Conservation (phyloP, 2,888 invertebrate species). For the Noctua janthe region DNA sequence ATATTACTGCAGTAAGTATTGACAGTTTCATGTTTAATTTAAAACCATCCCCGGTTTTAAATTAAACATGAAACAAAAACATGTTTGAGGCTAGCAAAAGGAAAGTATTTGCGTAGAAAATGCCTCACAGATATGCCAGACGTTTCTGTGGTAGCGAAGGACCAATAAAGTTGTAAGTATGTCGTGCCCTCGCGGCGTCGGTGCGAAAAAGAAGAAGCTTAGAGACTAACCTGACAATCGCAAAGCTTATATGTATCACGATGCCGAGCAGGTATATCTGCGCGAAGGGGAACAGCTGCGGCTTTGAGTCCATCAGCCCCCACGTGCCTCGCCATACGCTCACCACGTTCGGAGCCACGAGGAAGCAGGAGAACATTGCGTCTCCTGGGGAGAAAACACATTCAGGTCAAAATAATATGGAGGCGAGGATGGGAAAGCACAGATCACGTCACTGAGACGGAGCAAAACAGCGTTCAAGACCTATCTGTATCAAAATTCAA, state of each 20-base stretch:
- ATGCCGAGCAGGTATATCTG: constrained; percentile 89
- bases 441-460: neutral
- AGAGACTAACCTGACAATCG: constrained; percentile 84
- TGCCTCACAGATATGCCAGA: neutral
- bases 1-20: neutral
- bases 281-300: constrained; percentile 90
- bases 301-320: constrained; percentile 93
- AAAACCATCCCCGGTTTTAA: neutral
- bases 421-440: neutral
- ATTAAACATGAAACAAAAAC: neutral
- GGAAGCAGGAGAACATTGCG: constrained; percentile 77
- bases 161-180: neutral
- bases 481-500: neutral
- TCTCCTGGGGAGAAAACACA: constrained; percentile 74
- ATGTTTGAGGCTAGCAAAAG: neutral
- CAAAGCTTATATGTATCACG: constrained; percentile 89
- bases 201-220: neutral
- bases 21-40: too few relatives aligned
- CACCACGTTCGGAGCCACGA: constrained; percentile 95
- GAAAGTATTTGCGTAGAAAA: neutral
- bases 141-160: neutral
- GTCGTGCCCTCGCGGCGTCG: too few relatives aligned
- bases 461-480: neutral
- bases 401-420: neutral
- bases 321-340: constrained; percentile 96